Evolutionary conservation across 2,113 vertebrate genomes (phyloP).

Genomic region (Cephalophus harveyi): DNA sequence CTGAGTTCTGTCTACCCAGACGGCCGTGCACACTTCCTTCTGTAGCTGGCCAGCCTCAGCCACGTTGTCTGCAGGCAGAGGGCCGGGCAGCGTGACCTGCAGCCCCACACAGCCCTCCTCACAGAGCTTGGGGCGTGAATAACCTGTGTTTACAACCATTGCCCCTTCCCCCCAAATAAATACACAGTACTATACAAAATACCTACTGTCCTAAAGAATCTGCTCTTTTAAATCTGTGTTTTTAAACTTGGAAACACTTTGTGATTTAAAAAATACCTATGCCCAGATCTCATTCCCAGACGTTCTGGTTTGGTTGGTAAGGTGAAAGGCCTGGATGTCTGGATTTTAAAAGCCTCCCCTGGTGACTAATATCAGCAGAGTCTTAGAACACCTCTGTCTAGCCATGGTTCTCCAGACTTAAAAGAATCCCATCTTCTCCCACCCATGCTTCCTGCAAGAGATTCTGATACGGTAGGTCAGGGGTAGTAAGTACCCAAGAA

Average conservation of each 20-base stretch:
- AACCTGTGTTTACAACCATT: not conserved
- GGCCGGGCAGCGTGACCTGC: too few species aligned
- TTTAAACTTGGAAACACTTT: not conserved
- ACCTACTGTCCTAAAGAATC: not conserved
- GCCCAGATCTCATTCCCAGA: not conserved
- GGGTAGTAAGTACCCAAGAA: not conserved
- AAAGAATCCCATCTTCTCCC: not conserved
- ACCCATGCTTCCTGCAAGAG: not conserved
- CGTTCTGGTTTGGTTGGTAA: not conserved
- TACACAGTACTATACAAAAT: not conserved
- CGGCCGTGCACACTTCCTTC: fast-evolving
- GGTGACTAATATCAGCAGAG: not conserved
- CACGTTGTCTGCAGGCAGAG: not conserved
- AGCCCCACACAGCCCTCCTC: not conserved
- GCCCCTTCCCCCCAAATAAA: not conserved
- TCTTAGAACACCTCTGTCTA: not conserved
- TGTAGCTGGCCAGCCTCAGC: not conserved
- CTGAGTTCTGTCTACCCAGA: not conserved
- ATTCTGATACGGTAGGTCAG: not conserved
- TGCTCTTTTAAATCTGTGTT: not conserved
- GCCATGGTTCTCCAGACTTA: not conserved
- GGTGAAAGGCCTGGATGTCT: not conserved
- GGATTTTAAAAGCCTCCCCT: not conserved
- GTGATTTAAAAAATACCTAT: not conserved
- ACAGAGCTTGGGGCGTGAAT: not conserved